Percentiles rank a stretch among this genome's conserved stretches.
phyloP scores from a whole-genome alignment of 1,140 invertebrate species.

The Elymnias hypermnestra region DNA sequence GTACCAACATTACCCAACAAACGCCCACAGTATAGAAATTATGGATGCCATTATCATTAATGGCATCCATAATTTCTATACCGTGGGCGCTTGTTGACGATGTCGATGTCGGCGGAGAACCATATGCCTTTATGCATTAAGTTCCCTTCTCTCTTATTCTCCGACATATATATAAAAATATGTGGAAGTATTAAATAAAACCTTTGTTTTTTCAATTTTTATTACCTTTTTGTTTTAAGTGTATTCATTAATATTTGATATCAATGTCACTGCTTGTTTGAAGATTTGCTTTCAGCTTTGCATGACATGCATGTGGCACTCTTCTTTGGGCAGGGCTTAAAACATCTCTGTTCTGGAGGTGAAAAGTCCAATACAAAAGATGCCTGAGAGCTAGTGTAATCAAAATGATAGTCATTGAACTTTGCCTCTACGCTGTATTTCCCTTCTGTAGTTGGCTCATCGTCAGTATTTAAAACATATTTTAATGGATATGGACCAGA shows the following conservation, averaged over 20 bases:
- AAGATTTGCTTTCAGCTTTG: slow-evolving; percentile 7
- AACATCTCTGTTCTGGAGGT: slow-evolving; percentile 50
- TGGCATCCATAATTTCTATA: no score
- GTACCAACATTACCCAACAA: no score
- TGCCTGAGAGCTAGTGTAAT: slow-evolving; percentile 58
- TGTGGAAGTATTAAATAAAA: no score
- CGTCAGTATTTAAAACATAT: slow-evolving; percentile 55
- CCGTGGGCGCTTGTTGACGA: no score
- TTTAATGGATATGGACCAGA: slow-evolving; percentile 61
- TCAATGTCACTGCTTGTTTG: background rate
- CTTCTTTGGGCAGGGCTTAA: slow-evolving; percentile 20
- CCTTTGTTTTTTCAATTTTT: no score
- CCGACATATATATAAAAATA: no score
- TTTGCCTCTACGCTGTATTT: slow-evolving; percentile 65
- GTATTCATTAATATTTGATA: background rate
- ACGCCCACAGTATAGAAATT: no score
- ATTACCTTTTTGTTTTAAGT: no score
- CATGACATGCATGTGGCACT: slow-evolving; percentile 17
- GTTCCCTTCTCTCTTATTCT: no score
- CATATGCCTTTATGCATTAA: no score
- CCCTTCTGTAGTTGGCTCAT: slow-evolving; percentile 14
- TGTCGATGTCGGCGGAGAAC: no score
- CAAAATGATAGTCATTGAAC: slow-evolving; percentile 62
- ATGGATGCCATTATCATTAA: no score
- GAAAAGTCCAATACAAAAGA: slow-evolving; percentile 64